Conservation (phyloP, 2,797 vertebrate species). For the Ciconia nigra region DNA sequence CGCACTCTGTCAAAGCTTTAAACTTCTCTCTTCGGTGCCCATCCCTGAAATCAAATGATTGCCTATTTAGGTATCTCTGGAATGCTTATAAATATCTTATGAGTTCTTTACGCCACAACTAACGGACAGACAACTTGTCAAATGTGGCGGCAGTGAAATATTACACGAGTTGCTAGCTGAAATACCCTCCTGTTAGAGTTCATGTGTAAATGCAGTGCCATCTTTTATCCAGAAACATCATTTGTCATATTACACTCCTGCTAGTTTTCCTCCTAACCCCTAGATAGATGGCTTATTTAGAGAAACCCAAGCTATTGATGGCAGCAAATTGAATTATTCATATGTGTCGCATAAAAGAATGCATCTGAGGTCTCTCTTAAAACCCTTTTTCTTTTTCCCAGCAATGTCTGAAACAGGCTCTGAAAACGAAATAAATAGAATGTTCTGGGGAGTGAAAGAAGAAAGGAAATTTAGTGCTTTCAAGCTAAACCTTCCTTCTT, state of each 20-base stretch:
- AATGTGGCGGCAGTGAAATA: not conserved
- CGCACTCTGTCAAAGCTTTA: not conserved
- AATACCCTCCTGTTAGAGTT: not conserved
- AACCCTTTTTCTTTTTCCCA: not conserved
- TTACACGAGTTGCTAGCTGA: not conserved
- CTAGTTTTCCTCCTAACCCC: not conserved
- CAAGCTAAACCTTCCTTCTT: not conserved
- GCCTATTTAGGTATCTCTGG: not conserved
- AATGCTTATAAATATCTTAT: slow-evolving; percentile 6
- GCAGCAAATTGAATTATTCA: slow-evolving; percentile 58
- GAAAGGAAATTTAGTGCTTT: not conserved
- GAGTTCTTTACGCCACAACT: not conserved
- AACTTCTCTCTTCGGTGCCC: not conserved
- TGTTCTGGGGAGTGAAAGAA: not conserved
- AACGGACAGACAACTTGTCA: slow-evolving; percentile 25
- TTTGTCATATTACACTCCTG: not conserved
- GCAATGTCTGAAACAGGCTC: not conserved
- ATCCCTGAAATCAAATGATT: not conserved
- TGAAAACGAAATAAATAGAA: slow-evolving; percentile 20
- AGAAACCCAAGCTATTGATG: slow-evolving; percentile 20
- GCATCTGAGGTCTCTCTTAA: slow-evolving; percentile 20
- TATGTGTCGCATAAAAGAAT: slow-evolving; percentile 13
- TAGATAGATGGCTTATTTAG: slow-evolving; percentile 36
- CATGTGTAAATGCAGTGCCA: not conserved
- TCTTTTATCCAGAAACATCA: slow-evolving; percentile 6